Base-by-base conservation (phyloP, 2,113 vertebrate genomes). In the Clarias gariepinus region DNA sequence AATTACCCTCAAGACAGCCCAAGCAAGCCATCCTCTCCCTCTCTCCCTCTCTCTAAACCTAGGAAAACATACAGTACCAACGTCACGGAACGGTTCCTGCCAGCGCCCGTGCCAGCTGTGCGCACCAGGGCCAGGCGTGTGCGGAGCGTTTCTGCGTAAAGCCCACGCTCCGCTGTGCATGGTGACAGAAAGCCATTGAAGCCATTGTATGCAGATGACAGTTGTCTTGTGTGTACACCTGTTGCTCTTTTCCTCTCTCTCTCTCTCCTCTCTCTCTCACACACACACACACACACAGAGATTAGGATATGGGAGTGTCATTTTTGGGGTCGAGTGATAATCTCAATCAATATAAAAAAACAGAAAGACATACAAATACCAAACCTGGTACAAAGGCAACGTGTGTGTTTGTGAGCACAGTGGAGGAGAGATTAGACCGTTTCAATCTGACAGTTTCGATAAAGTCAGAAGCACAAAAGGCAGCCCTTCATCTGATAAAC, bases 201-300 rank as follows among this genome's bases (percentile, higher is more conserved):
- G 66, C 89, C 80, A 89, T 90, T 90, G 91, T 92, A 82, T 79
- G 23, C 53, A 23, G 66, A 74, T 57, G 80, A 84, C 68, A 64
- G 92, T 86, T 71, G 55, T 76, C 74, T 71, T 93, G 91, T 93
- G 92, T 93, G 64, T 87, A 88, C 91, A 94, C 92, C 93, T 95
- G 94, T 86, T 81, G 81, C 60, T 86, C 60, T 81, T 66, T 89
- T 69, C 52, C 82, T 80, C 63, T 55, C 57, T 81, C 73, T 91
- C 28, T 86, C 83, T n/a, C 53, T 41, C 81, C 80, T 30, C 28
- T 61, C 53, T 66, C 41, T 80, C 85, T 86, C 73, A 74, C 84
- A 63, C 58, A 28, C 66, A 88, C 77, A 30, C 66, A 69, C 23
- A n/a, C 53, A 85, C 82, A 77, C 81, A 74, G 83, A 89, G 86